Conservation (phyloP, 2,888 invertebrate genomes). For the Watsonalla binaria region DNA sequence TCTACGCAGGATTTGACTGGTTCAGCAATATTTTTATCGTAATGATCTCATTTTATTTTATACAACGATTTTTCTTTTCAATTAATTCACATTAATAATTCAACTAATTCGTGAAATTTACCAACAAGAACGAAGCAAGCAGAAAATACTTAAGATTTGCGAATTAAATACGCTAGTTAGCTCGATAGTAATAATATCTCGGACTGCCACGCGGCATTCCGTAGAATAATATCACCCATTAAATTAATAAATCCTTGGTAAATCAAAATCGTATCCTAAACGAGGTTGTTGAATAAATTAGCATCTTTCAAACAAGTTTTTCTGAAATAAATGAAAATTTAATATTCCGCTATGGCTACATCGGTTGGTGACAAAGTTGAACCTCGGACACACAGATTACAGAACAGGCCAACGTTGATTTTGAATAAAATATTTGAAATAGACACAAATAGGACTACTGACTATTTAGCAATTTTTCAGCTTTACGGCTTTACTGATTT, state of each 20-base stretch:
- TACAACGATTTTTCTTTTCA: too few relatives aligned
- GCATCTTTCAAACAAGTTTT: constrained; percentile 25
- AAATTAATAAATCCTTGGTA: constrained; percentile 19
- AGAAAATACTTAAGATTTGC: too few relatives aligned
- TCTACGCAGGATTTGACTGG: too few relatives aligned
- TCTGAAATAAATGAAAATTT: constrained; percentile 36
- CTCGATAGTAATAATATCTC: not conserved
- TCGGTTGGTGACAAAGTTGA: constrained; percentile 20
- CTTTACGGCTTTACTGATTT: too few relatives aligned
- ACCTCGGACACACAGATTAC: constrained; percentile 16
- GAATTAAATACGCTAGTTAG: not conserved
- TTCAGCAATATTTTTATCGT: too few relatives aligned
- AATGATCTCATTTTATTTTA: too few relatives aligned
- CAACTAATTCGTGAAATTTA: too few relatives aligned
- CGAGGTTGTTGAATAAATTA: constrained; percentile 31
- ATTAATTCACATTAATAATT: too few relatives aligned
- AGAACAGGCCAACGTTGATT: not conserved
- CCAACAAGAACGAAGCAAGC: too few relatives aligned
- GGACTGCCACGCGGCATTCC: not conserved
- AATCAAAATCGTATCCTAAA: constrained; percentile 16
- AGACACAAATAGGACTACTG: not conserved
- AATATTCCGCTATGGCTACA: constrained; percentile 28
- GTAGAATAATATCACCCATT: constrained; percentile 1
- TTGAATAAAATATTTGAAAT: not conserved
- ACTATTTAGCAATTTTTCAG: too few relatives aligned